A percentile compares a stretch with the other conserved stretches of the same genome.
Evolutionary conservation across 2,888 invertebrate species (phyloP).

Genomic region (Perdita meconis): DNA sequence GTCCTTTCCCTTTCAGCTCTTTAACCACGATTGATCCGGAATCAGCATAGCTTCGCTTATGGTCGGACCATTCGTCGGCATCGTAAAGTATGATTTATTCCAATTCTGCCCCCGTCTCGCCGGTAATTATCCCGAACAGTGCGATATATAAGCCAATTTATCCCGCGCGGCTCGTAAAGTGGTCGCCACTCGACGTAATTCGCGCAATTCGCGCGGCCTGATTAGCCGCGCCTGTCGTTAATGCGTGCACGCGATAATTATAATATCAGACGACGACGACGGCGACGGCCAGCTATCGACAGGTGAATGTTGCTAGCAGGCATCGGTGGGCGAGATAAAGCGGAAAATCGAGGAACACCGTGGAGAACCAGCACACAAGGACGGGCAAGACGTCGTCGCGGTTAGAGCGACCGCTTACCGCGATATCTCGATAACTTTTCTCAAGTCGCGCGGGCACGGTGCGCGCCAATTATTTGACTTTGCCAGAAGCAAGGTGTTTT

Average conservation of each 20-base stretch:
- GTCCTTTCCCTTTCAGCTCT: background rate
- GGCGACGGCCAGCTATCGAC: slow-evolving; percentile 39
- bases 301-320: slow-evolving; percentile 34
- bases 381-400: background rate
- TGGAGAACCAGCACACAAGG: background rate
- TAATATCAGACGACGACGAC: slow-evolving; percentile 37
- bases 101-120: slow-evolving; percentile 61
- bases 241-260: slow-evolving; percentile 55
- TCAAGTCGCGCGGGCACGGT: background rate
- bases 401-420: background rate
- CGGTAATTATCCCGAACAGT: slow-evolving; percentile 60
- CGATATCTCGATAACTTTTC: slow-evolving; percentile 5
- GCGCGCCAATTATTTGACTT: background rate
- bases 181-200: slow-evolving; percentile 57
- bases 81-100: slow-evolving; percentile 81
- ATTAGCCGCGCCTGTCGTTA: slow-evolving; percentile 65
- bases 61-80: slow-evolving; percentile 55
- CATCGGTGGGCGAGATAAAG: slow-evolving; percentile 35
- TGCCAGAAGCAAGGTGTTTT: no score
- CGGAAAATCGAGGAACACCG: slow-evolving; percentile 12
- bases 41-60: no score
- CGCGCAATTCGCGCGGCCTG: slow-evolving; percentile 65
- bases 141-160: slow-evolving; percentile 73
- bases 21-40: background rate
- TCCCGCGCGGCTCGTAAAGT: slow-evolving; percentile 59